These are phyloP conservation scores for Troilus luridus DNA, from an alignment of 2,888 invertebrate species.

Conservation along the genomic window DNA sequence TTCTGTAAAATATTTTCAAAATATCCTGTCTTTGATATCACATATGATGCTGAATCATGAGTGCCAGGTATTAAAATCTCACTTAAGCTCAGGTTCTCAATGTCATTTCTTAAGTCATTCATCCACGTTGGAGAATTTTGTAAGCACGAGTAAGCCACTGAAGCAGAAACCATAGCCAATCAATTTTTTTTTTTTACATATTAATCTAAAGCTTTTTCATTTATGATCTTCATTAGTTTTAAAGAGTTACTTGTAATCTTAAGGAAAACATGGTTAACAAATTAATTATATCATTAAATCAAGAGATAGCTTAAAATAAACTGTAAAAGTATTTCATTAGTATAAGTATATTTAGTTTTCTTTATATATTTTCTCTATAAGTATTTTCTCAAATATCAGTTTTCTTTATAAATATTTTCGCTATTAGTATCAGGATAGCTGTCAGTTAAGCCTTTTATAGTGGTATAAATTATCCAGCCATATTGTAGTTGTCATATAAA, in stretches of 20 bases:
- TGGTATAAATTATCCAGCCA: no score
- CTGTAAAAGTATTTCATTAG: not conserved
- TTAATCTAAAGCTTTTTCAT: not conserved
- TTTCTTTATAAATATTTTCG: no score
- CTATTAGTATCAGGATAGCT: no score
- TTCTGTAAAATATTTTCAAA: conserved; percentile 70
- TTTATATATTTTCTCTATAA: no score
- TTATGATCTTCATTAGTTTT: not conserved
- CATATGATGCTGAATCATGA: conserved; percentile 78
- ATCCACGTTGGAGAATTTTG: conserved; percentile 75
- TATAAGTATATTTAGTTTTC: no score
- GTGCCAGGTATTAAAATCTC: conserved; percentile 79
- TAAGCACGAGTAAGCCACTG: conserved; percentile 69
- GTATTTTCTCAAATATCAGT: no score
- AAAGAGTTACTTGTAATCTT: not conserved
- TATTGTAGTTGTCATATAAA: no score
- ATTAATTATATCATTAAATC: not conserved
- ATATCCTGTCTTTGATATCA: conserved; percentile 65
- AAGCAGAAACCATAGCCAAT: not conserved
- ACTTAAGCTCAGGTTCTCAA: conserved; percentile 71
- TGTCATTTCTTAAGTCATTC: conserved; percentile 70
- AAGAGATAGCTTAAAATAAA: no score
- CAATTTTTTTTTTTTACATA: not conserved
- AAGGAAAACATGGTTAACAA: not conserved
- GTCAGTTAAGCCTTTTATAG: no score